These are phyloP conservation scores for Bombus picipes DNA, from an alignment of 1,140 invertebrate genomes.

Conservation along the genomic window DNA sequence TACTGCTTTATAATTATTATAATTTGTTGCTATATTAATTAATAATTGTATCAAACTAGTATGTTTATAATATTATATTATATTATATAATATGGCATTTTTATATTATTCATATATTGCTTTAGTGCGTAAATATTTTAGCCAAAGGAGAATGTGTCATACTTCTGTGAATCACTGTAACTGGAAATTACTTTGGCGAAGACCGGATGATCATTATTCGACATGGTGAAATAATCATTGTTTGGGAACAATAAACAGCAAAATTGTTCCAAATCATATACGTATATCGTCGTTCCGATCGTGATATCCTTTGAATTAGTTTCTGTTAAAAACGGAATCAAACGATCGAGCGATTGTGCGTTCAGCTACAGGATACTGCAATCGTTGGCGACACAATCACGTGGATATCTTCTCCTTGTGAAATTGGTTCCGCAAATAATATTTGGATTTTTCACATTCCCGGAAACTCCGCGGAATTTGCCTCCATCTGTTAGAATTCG, in stretches of 20 bases:
- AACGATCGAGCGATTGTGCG: no score
- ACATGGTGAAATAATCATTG: not conserved
- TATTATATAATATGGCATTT: no score
- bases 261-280: not conserved
- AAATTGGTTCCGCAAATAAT: not conserved
- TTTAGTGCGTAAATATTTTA: not conserved
- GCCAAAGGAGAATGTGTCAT: not conserved
- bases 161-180: not conserved
- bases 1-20: no score
- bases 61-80: no score
- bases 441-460: not conserved
- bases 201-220: not conserved
- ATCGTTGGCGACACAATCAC: not conserved
- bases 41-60: no score
- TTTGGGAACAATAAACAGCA: not conserved
- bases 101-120: not conserved
- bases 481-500: not conserved
- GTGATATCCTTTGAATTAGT: not conserved
- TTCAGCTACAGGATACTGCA: not conserved
- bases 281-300: not conserved
- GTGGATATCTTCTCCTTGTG: not conserved
- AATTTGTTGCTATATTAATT: no score
- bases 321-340: not conserved
- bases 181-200: not conserved
- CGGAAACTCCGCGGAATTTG: not conserved